phyloP scores from a whole-genome alignment of 2,113 vertebrate species.

The Rhabdornis inornatus region DNA sequence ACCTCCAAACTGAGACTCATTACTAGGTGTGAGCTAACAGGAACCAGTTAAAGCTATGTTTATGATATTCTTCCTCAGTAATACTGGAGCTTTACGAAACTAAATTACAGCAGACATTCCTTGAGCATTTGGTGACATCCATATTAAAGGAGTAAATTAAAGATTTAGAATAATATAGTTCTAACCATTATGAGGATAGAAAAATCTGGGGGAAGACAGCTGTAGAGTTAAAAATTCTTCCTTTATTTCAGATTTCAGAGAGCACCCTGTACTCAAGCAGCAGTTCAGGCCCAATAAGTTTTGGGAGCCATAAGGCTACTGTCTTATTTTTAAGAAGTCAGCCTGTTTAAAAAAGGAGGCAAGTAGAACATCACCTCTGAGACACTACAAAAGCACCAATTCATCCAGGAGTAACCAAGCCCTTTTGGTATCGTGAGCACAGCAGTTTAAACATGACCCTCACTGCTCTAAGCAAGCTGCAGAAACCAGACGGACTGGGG shows the following conservation, averaged over 20 bases:
- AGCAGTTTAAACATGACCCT: neutral
- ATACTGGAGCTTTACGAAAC: neutral
- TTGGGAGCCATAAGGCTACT: neutral
- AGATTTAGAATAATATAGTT: neutral
- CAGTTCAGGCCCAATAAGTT: neutral
- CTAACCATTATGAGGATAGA: neutral
- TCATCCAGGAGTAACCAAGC: neutral
- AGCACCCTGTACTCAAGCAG: neutral
- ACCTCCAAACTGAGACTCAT: neutral
- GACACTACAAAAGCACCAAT: neutral
- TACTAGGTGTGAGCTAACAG: neutral
- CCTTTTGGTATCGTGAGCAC: rapidly evolving
- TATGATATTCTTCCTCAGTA: neutral
- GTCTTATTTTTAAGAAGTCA: neutral
- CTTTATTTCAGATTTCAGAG: neutral
- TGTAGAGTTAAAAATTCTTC: neutral
- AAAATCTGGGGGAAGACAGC: neutral
- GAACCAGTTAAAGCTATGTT: neutral
- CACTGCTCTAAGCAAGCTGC: neutral
- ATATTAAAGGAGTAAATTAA: neutral
- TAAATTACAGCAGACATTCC: neutral
- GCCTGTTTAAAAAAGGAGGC: neutral
- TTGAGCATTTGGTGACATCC: neutral
- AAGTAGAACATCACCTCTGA: neutral
- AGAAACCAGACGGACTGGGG: rapidly evolving